Base-by-base conservation (phyloP, 2,113 vertebrate species). In the Peromyscus polionotus region DNA sequence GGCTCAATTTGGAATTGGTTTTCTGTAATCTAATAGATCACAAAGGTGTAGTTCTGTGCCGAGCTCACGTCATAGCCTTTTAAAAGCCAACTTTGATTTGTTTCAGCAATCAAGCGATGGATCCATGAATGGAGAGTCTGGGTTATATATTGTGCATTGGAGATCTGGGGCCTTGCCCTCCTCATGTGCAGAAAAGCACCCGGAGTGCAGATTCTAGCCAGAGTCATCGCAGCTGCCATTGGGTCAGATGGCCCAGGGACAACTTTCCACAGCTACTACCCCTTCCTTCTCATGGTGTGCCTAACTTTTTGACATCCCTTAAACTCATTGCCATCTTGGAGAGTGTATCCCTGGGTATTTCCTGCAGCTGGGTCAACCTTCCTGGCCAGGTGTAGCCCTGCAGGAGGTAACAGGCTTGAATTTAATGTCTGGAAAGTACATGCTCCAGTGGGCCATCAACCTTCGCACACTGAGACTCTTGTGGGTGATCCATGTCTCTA, bases 1-100 rank as follows among this genome's bases (percentile, higher is more conserved):
- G 95, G 94, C 93, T 97, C 83, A 86, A 70, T 95, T 94, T 65
- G 31, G 83, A 97, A 85, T 94, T 87, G 86, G 88, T 95, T 98
- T 97, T 94, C 81, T 95, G 67, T 92, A 73, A 67, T 96, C 96
- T 88, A 93, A 65, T 93, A 79, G 90, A 51, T 75, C 77, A 94
- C 72, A 85, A 95, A 96, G 95, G 95, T 92, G 70, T 51, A 86
- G 65, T 96, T 95, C 72, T 94, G 42, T 81, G 83, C 94, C 59
- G 67, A 97, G 94, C 65, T 88, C 63, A 94, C 85, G 54, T 88
- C 68, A 81, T 92, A 59, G 89, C 79, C 73, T 96, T 87, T 81
- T 63, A 31, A 61, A 93, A 81, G 89, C 76, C 65, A 90, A 77
- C 39, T 96, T 95, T 93, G 96, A 88, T 94, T 96, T 93, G 85